Evolutionary conservation across 2,888 invertebrate species (phyloP).

Genomic region (Liodrosophila aerea): DNA sequence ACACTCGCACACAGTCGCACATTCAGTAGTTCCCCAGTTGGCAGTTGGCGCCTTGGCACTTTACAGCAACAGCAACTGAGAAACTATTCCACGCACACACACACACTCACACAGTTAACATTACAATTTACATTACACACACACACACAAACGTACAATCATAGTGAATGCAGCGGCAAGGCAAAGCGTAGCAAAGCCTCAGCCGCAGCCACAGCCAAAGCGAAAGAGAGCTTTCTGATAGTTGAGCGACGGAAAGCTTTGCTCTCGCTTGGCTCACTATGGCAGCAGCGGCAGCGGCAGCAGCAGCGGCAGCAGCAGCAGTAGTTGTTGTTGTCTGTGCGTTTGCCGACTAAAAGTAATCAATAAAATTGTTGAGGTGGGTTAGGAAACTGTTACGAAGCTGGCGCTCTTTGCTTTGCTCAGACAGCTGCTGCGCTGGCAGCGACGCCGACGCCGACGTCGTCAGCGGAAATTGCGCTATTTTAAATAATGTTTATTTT

Average conservation of each 20-base stretch:
- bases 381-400: conserved; percentile 82
- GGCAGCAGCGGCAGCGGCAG: too few species aligned
- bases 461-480: conserved; percentile 79
- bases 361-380: conserved; percentile 83
- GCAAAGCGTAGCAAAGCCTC: too few species aligned
- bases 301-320: too few species aligned
- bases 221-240: conserved; percentile 48
- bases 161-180: conserved; percentile 43
- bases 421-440: conserved; percentile 26
- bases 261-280: conserved; percentile 45
- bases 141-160: conserved; percentile 27
- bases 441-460: conserved; percentile 27
- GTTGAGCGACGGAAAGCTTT: conserved; percentile 50
- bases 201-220: conserved; percentile 22
- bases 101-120: conserved; percentile 27
- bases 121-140: conserved; percentile 47
- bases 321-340: conserved; percentile 38
- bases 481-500: conserved; percentile 78
- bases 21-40: conserved; percentile 42
- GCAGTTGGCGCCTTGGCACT: conserved; percentile 63
- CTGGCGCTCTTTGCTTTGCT: conserved; percentile 36
- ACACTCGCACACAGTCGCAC: conserved; percentile 7
- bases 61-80: conserved; percentile 57
- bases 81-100: conserved; percentile 58
- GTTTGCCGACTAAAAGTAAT: conserved; percentile 78